A percentile compares a stretch with the other conserved stretches of the same genome.
Conservation (phyloP, 2,888 invertebrate species). For the Odiellus spinosus region DNA sequence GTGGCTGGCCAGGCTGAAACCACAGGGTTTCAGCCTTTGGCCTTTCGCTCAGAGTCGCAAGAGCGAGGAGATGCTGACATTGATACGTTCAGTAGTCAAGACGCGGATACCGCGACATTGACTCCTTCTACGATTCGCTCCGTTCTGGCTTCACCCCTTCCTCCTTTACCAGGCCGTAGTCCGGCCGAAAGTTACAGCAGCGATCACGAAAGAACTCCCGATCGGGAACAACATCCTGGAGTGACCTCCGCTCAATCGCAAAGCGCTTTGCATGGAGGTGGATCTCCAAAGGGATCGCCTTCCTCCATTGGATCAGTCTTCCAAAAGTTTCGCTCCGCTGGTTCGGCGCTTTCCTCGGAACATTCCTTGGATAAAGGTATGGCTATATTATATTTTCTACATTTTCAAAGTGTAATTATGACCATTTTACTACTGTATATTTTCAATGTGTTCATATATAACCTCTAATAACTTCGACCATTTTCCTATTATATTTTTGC, state of each 20-base stretch:
- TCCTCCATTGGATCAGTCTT: background rate
- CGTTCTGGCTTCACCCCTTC: constrained; percentile 12
- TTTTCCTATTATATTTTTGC: too few relatives aligned
- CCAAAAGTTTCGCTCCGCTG: constrained; percentile 8
- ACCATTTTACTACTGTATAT: too few relatives aligned
- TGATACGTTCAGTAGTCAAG: constrained; percentile 15
- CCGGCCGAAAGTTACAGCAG: constrained; percentile 16
- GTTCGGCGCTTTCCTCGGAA: constrained; percentile 10
- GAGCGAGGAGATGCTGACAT: constrained; percentile 2
- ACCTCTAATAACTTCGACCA: too few relatives aligned
- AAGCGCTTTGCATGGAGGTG: background rate
- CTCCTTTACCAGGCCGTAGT: constrained; percentile 12
- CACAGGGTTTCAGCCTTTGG: constrained; percentile 12
- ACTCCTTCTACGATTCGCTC: constrained; percentile 17
- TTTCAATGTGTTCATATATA: too few relatives aligned
- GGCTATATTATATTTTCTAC: too few relatives aligned
- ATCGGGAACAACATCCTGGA: constrained; percentile 6
- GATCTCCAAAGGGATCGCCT: constrained; percentile 4
- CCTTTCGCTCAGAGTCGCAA: constrained; percentile 17
- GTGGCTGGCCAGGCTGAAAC: constrained; percentile 28
- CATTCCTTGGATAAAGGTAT: constrained; percentile 11
- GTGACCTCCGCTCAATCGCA: too few relatives aligned
- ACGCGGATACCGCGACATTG: constrained; percentile 15
- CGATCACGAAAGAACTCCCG: constrained; percentile 14
- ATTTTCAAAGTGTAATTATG: too few relatives aligned